Evolutionary conservation across 2,113 vertebrate species (phyloP).

Genomic region (Solenodon paradoxus): DNA sequence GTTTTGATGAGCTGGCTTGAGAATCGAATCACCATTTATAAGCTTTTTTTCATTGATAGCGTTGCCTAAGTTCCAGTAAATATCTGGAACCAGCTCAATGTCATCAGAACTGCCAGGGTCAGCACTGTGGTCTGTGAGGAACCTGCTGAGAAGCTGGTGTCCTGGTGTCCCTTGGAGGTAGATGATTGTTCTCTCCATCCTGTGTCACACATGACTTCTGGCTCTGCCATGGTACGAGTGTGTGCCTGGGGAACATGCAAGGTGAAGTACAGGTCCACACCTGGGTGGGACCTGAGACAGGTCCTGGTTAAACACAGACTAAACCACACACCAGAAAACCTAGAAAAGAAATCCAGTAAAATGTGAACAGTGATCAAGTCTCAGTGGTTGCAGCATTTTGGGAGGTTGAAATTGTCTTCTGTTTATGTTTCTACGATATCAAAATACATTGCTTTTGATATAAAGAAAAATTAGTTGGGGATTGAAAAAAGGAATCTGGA

Average conservation of each 20-base stretch:
- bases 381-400: neutral
- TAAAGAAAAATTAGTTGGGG: neutral
- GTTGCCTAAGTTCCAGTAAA: neutral
- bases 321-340: accelerated
- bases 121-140: neutral
- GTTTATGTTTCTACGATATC: neutral
- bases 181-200: neutral
- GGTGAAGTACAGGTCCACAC: neutral
- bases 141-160: neutral
- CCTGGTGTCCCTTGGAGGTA: accelerated
- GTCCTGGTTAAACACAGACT: neutral
- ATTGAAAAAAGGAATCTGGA: constrained; percentile 21
- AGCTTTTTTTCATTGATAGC: neutral
- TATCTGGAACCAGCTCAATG: neutral
- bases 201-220: accelerated
- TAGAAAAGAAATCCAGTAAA: neutral
- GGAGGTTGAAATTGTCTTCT: neutral
- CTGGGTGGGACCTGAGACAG: neutral
- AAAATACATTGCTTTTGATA: neutral
- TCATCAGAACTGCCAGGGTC: neutral
- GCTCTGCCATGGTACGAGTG: accelerated
- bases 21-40: neutral
- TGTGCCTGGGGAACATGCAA: neutral
- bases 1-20: neutral
- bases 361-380: neutral